phyloP scores from a whole-genome alignment of 2,888 invertebrate genomes.

The Lasioglossum leucozonium region DNA sequence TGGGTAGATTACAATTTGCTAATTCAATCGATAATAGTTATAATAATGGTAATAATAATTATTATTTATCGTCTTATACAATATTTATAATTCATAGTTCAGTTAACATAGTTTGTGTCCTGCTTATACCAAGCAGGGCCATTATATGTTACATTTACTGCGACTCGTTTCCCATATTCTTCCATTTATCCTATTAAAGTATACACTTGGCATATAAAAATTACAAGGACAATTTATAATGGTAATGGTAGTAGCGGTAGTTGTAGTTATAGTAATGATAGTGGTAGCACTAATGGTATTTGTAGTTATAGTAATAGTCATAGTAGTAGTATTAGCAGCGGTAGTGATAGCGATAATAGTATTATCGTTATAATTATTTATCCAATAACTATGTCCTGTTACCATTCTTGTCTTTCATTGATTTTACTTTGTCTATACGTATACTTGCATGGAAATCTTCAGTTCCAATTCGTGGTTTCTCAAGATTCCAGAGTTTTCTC shows the following conservation, averaged over 20 bases:
- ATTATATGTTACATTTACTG: conserved; percentile 70
- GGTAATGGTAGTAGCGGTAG: conserved; percentile 66
- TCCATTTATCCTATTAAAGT: conserved; percentile 72
- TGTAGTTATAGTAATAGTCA: conserved; percentile 60
- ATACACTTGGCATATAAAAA: conserved; percentile 80
- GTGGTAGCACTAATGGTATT: conserved; percentile 61
- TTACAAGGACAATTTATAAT: conserved; percentile 78
- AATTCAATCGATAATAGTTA: conserved; percentile 67
- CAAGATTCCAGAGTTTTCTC: conserved; percentile 16
- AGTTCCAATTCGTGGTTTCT: conserved; percentile 44
- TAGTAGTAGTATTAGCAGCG: conserved; percentile 63
- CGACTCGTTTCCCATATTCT: conserved; percentile 30
- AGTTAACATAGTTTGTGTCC: conserved; percentile 68
- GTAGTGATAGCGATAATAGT: conserved; percentile 65
- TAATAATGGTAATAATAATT: conserved; percentile 72
- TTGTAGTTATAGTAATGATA: conserved; percentile 65
- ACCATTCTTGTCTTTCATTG: conserved; percentile 26
- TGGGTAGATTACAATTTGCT: conserved; percentile 65
- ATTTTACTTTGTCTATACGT: conserved; percentile 50
- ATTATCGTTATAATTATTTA: conserved; percentile 61
- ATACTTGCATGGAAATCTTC: conserved; percentile 58
- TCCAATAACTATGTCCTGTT: conserved; percentile 59
- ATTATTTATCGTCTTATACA: conserved; percentile 75
- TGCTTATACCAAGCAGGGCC: conserved; percentile 40
- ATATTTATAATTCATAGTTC: conserved; percentile 74